Percentiles rank a stretch among this genome's conserved stretches.
These are phyloP conservation scores for Pristiophorus japonicus DNA, from an alignment of 2,113 vertebrate genomes.

Conservation along the genomic window DNA sequence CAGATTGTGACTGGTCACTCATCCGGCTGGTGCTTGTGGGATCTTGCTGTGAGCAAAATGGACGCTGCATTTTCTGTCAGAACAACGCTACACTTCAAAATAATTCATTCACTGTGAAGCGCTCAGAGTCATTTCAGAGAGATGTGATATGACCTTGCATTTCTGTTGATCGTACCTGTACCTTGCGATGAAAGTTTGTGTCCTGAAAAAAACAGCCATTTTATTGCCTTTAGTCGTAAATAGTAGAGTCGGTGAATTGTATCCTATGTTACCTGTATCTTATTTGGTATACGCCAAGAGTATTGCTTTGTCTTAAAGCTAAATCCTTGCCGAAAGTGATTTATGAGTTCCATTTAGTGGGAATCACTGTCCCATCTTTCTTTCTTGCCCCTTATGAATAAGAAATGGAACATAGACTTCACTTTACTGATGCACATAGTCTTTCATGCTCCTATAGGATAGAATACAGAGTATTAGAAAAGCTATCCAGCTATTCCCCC, in stretches of 20 bases:
- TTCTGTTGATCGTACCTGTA: background rate
- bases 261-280: background rate
- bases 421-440: background rate
- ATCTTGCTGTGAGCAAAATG: background rate
- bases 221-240: background rate
- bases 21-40: background rate
- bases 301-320: background rate
- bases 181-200: background rate
- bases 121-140: background rate
- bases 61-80: background rate
- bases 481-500: background rate
- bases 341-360: constrained; percentile 33
- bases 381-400: constrained; percentile 31
- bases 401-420: constrained; percentile 18
- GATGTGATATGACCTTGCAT: background rate
- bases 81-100: background rate
- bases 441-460: background rate
- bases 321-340: background rate
- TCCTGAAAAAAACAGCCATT: background rate
- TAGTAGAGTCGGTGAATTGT: background rate
- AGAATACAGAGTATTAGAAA: background rate
- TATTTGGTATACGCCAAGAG: constrained; percentile 1
- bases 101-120: background rate
- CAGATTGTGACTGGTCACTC: too few species aligned
- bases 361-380: constrained; percentile 33